Conservation (phyloP, 2,888 invertebrate genomes). For the Athripsodes cinereus region DNA sequence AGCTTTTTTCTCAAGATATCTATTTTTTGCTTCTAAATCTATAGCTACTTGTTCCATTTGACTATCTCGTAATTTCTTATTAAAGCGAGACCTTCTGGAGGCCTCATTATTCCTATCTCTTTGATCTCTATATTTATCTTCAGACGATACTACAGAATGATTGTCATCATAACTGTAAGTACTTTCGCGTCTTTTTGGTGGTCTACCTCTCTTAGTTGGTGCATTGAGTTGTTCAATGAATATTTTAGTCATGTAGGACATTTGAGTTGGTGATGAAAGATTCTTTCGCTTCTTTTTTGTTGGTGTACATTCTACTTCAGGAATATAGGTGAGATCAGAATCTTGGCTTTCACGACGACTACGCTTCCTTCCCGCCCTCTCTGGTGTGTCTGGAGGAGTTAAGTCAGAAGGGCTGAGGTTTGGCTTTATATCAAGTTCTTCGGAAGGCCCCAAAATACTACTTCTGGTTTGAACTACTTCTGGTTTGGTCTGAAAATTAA, state of each 20-base stretch:
- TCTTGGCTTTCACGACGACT: slow-evolving; percentile 36
- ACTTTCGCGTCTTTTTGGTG: slow-evolving; percentile 49
- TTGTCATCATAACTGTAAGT: slow-evolving; percentile 44
- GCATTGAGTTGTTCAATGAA: slow-evolving; percentile 31
- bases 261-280: background rate
- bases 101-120: slow-evolving; percentile 76
- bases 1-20: slow-evolving; percentile 57
- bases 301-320: slow-evolving; percentile 32
- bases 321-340: slow-evolving; percentile 44
- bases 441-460: too few species aligned
- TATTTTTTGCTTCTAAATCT: slow-evolving; percentile 57
- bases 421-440: too few species aligned
- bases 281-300: slow-evolving; percentile 3
- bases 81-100: slow-evolving; percentile 66
- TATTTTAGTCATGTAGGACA: background rate
- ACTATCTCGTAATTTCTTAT: slow-evolving; percentile 55
- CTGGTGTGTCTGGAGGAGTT: slow-evolving; percentile 25
- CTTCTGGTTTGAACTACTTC: too few species aligned
- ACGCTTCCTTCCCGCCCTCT: slow-evolving; percentile 6
- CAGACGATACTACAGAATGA: slow-evolving; percentile 41
- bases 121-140: slow-evolving; percentile 58
- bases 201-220: slow-evolving; percentile 46
- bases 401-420: background rate
- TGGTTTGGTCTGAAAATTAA: too few species aligned
- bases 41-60: slow-evolving; percentile 50